Conservation (phyloP, 1,140 invertebrate genomes). For the Zaprionus vittiger region DNA sequence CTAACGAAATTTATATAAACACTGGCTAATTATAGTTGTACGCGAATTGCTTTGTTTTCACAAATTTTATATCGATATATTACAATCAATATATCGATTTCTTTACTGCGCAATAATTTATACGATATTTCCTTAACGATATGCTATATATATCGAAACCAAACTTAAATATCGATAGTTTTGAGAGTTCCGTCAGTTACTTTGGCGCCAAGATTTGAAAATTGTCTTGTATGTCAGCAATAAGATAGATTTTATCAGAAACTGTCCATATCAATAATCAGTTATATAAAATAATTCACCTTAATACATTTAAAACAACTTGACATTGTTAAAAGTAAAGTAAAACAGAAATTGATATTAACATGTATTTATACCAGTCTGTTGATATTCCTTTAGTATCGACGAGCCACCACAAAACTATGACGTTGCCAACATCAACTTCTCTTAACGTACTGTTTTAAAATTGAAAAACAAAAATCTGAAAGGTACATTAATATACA, state of each 20-base stretch:
- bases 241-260: no score
- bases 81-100: slow-evolving; percentile 3
- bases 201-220: no score
- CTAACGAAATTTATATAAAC: slow-evolving; percentile 62
- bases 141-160: not conserved
- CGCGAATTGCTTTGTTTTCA: slow-evolving; percentile 46
- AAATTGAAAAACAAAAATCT: not conserved
- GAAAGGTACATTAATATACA: not conserved
- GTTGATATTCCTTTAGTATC: not conserved
- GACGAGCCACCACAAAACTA: not conserved
- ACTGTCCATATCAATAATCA: no score
- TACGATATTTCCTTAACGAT: slow-evolving; percentile 4
- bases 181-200: no score
- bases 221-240: no score
- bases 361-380: not conserved
- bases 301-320: not conserved
- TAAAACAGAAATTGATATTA: not conserved
- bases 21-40: slow-evolving; percentile 44
- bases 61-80: slow-evolving; percentile 25
- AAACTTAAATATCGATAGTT: not conserved
- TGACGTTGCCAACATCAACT: not conserved
- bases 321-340: not conserved
- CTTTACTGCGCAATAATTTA: not conserved
- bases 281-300: no score
- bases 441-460: not conserved